A percentile compares a stretch with the other conserved stretches of the same genome.
phyloP scores from a whole-genome alignment of 2,797 vertebrate species.

The Neosilurus hyrtlii region DNA sequence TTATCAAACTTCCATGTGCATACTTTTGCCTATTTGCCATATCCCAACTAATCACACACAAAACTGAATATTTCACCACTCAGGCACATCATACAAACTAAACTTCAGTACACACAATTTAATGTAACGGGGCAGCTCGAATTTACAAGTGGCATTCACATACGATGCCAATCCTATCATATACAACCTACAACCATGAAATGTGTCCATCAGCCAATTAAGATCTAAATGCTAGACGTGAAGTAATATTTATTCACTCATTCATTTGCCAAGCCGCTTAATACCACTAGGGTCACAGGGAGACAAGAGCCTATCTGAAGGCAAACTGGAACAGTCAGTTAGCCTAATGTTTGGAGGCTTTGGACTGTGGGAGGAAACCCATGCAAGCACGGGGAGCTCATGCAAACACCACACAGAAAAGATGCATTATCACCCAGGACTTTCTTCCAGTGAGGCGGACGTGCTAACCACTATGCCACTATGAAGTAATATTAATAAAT shows the following conservation, averaged over 20 bases:
- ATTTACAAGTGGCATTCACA: not conserved
- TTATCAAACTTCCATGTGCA: not conserved
- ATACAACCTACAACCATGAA: not conserved
- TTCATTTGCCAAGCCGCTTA: too few relatives aligned
- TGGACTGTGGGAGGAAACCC: too few relatives aligned
- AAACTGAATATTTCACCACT: not conserved
- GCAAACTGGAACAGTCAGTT: too few relatives aligned
- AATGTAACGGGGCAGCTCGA: not conserved
- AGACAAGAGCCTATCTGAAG: too few relatives aligned
- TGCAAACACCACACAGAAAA: too few relatives aligned
- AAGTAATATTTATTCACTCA: not conserved
- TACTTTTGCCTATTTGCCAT: not conserved
- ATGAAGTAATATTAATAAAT: too few relatives aligned
- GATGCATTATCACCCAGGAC: too few relatives aligned
- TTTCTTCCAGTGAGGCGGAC: too few relatives aligned
- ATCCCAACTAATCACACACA: not conserved
- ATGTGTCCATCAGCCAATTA: not conserved
- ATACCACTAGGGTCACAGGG: too few relatives aligned
- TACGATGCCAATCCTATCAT: not conserved
- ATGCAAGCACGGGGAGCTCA: too few relatives aligned
- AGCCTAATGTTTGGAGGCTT: too few relatives aligned
- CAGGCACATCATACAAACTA: not conserved
- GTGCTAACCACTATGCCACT: too few relatives aligned
- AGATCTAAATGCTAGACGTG: not conserved
- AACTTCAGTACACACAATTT: not conserved